Evolutionary conservation across 2,113 vertebrate species (phyloP).

Genomic region (Pachyramphus minor): DNA sequence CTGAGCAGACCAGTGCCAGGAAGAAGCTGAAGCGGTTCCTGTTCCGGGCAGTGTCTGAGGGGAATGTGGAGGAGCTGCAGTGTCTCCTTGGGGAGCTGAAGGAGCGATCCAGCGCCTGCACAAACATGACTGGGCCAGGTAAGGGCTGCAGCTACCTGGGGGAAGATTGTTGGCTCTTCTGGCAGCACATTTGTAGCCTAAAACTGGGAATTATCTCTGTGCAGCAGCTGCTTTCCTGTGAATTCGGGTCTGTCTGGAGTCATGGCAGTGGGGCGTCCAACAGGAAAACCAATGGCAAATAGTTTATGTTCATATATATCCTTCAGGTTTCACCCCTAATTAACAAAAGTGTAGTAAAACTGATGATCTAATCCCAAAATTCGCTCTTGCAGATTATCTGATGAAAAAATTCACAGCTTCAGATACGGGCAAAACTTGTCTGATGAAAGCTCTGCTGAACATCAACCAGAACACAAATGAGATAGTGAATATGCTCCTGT

Average conservation of each 20-base stretch:
- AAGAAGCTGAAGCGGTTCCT: constrained; percentile 72
- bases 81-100: constrained; percentile 60
- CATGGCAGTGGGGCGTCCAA: accelerated
- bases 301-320: not conserved
- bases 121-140: constrained; percentile 50
- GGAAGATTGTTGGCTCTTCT: not conserved
- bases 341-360: not conserved
- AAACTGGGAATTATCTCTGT: not conserved
- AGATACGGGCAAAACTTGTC: constrained; percentile 79
- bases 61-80: constrained; percentile 61
- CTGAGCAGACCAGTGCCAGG: constrained; percentile 47
- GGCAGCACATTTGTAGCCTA: not conserved
- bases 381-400: constrained; percentile 70
- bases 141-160: not conserved
- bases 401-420: constrained; percentile 77
- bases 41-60: constrained; percentile 73
- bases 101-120: constrained; percentile 30
- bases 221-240: not conserved
- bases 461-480: constrained; percentile 76
- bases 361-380: not conserved
- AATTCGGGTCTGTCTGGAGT: not conserved
- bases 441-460: constrained; percentile 83
- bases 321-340: not conserved
- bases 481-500: constrained; percentile 61
- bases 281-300: not conserved